Evolutionary conservation across 2,113 vertebrate species (phyloP).

Genomic region (Lophura nycthemera): DNA sequence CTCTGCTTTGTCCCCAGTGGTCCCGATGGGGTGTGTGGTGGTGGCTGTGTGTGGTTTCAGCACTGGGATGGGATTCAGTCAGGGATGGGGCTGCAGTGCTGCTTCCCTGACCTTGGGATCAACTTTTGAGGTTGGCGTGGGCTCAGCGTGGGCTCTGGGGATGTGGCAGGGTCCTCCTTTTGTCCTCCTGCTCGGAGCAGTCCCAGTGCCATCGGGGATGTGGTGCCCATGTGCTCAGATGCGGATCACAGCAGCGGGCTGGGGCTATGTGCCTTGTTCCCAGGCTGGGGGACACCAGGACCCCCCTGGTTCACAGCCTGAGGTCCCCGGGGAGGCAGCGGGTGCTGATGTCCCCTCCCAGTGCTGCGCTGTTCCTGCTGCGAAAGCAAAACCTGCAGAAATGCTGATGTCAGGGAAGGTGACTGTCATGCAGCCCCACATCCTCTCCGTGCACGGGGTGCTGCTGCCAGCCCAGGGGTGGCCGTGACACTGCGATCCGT

Average conservation of each 20-base stretch:
- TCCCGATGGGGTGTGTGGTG: accelerated
- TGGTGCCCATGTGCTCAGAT: accelerated
- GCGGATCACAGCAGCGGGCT: background rate
- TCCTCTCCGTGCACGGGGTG: background rate
- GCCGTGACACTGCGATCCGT: background rate
- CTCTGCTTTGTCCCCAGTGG: background rate
- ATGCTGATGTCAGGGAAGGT: background rate
- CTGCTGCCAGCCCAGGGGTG: background rate
- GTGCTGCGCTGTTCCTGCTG: background rate
- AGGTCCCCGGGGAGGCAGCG: background rate
- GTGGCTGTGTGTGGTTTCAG: accelerated
- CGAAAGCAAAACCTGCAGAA: background rate
- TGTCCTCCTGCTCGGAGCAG: background rate
- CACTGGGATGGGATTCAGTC: no score
- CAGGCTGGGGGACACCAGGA: accelerated
- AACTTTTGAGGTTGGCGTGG: background rate
- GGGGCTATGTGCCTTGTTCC: background rate
- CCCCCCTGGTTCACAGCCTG: accelerated
- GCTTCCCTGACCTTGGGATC: background rate
- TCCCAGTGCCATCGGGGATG: accelerated
- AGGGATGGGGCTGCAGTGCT: background rate
- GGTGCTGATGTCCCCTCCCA: background rate
- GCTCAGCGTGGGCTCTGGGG: background rate
- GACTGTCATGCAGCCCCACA: background rate
- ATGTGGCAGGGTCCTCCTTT: accelerated